phyloP scores from a whole-genome alignment of 2,113 vertebrate species.

The Saccopteryx bilineata region DNA sequence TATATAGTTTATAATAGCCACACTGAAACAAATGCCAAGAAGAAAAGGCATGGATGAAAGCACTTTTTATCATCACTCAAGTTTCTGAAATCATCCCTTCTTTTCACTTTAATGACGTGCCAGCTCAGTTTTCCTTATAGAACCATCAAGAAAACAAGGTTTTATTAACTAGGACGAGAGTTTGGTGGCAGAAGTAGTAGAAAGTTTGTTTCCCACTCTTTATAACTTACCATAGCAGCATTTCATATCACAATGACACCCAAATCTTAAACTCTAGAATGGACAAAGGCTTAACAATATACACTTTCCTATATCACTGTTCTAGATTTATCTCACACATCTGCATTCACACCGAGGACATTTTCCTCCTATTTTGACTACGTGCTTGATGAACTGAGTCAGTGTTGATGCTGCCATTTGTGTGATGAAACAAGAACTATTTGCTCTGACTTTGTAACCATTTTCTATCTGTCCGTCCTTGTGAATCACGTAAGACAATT shows the following conservation, averaged over 20 bases:
- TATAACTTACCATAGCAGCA: background rate
- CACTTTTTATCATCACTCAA: background rate
- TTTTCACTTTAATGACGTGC: background rate
- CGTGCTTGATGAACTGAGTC: constrained; percentile 53
- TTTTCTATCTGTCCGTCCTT: background rate
- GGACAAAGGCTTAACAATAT: background rate
- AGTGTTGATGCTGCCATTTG: constrained; percentile 71
- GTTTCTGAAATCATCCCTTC: constrained; percentile 7
- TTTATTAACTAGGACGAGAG: background rate
- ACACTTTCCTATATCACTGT: background rate
- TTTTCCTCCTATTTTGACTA: constrained; percentile 75
- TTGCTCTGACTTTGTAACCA: constrained; percentile 43
- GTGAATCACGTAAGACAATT: constrained; percentile 47
- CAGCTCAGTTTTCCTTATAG: constrained; percentile 36
- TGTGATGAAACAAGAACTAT: constrained; percentile 69
- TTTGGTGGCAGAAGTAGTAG: background rate
- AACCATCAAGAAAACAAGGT: constrained; percentile 34
- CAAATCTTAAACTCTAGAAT: background rate
- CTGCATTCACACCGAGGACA: background rate
- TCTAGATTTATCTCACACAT: background rate
- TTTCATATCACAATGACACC: background rate
- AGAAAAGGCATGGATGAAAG: background rate
- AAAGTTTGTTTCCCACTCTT: background rate
- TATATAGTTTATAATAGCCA: constrained; percentile 74
- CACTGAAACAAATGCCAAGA: constrained; percentile 81